Conservation (phyloP, 1,140 invertebrate species). For the Phthorimaea operculella region DNA sequence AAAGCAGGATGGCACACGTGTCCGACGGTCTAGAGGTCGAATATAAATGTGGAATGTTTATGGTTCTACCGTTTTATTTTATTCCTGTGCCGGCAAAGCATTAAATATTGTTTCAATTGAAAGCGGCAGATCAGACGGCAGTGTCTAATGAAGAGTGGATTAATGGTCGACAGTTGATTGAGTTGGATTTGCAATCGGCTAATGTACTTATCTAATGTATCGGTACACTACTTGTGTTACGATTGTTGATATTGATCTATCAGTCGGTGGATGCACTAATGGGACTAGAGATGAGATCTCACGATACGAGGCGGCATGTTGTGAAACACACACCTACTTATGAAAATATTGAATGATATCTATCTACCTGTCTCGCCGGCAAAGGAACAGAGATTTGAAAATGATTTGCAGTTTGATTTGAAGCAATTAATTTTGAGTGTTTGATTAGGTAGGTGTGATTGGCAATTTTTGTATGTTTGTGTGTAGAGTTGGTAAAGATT, state of each 20-base stretch:
- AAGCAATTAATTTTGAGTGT: no score
- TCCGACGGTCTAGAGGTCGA: constrained; percentile 59
- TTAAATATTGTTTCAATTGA: constrained; percentile 67
- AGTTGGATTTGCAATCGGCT: constrained; percentile 42
- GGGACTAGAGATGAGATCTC: not conserved
- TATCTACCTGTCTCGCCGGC: not conserved
- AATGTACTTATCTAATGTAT: constrained; percentile 23
- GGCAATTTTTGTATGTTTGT: no score
- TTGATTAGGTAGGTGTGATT: no score
- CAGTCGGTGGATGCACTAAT: not conserved
- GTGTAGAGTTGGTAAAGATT: no score
- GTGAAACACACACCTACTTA: not conserved
- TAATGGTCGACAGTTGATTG: constrained; percentile 47
- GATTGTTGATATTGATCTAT: constrained; percentile 27
- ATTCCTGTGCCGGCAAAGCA: constrained; percentile 50
- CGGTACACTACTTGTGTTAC: constrained; percentile 48
- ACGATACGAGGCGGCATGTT: not conserved
- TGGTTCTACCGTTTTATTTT: constrained; percentile 67
- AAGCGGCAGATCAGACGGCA: constrained; percentile 52
- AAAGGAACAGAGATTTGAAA: not conserved
- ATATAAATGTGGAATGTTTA: constrained; percentile 67
- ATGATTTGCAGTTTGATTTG: no score
- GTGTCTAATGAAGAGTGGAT: constrained; percentile 54
- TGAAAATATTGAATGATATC: not conserved
- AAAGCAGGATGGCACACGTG: constrained; percentile 33